A percentile compares a stretch with the other conserved stretches of the same genome.
These are phyloP conservation scores for Balearica regulorum DNA, from an alignment of 2,797 vertebrate species.

Conservation along the genomic window DNA sequence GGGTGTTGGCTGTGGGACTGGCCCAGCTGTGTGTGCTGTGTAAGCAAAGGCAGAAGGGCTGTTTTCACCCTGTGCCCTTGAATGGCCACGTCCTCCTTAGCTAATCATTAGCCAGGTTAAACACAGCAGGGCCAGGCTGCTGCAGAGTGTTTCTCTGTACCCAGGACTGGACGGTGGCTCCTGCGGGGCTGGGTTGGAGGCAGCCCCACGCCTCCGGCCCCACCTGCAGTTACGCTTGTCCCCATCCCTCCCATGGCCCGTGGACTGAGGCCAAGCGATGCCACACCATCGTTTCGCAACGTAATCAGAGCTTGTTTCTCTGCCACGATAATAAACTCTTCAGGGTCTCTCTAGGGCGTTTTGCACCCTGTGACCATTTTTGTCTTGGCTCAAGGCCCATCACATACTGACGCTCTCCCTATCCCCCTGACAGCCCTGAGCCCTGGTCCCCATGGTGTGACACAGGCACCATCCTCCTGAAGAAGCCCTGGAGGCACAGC, in stretches of 20 bases:
- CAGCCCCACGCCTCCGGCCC: background rate
- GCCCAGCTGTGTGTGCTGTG: slow-evolving; percentile 41
- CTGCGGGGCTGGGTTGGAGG: background rate
- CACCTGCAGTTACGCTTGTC: background rate
- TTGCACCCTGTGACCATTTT: background rate
- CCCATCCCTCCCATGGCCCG: background rate
- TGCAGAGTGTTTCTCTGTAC: background rate
- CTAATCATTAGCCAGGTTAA: slow-evolving; percentile 49
- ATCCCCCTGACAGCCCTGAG: background rate
- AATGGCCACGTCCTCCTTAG: slow-evolving; percentile 18
- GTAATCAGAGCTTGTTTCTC: background rate
- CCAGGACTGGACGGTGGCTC: background rate
- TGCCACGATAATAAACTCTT: background rate
- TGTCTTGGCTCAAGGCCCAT: background rate
- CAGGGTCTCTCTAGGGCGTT: background rate
- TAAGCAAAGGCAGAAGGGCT: slow-evolving; percentile 51
- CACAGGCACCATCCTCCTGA: background rate
- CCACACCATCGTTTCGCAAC: background rate
- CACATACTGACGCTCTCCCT: background rate
- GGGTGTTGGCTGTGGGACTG: background rate
- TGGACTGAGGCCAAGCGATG: background rate
- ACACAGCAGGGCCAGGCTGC: background rate
- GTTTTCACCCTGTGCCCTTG: slow-evolving; percentile 41
- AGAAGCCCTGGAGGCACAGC: background rate
- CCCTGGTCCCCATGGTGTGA: background rate